Conservation (phyloP, 2,888 invertebrate genomes). For the Eulithis testata region DNA sequence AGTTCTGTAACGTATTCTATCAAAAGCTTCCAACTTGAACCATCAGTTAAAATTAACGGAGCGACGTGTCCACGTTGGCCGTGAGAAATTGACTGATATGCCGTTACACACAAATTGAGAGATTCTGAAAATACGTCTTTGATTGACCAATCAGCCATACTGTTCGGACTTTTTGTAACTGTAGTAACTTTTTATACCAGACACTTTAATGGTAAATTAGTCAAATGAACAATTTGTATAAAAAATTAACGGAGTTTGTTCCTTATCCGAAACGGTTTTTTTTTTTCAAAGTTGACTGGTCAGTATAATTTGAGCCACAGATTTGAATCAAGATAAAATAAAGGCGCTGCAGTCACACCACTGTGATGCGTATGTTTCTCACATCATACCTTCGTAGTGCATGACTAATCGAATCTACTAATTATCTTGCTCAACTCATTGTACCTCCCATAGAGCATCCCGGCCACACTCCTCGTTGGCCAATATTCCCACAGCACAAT, state of each 20-base stretch:
- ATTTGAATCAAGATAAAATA: too few species aligned
- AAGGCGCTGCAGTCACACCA: too few species aligned
- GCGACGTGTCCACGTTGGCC: constrained; percentile 34
- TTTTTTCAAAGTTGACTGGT: too few species aligned
- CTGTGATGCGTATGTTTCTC: not conserved
- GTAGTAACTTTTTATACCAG: constrained; percentile 6
- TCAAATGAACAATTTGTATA: not conserved
- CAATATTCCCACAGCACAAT: constrained; percentile 32
- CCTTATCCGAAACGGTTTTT: too few species aligned
- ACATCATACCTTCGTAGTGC: not conserved
- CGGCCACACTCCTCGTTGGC: constrained; percentile 21
- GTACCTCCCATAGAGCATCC: constrained; percentile 22
- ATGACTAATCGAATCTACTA: not conserved
- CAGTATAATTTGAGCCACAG: too few species aligned
- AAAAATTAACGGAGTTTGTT: too few species aligned
- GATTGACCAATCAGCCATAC: constrained; percentile 43
- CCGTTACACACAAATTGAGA: constrained; percentile 44
- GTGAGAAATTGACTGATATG: constrained; percentile 41
- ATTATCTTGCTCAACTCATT: constrained; percentile 13
- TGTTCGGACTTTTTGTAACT: constrained; percentile 36
- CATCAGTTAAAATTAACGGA: constrained; percentile 25
- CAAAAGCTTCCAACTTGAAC: constrained; percentile 18
- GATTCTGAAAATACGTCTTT: constrained; percentile 39
- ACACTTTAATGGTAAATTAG: not conserved
- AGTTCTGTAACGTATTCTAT: not conserved